These are phyloP conservation scores for Ptilodon capucinus DNA, from an alignment of 2,888 invertebrate genomes.

Conservation along the genomic window DNA sequence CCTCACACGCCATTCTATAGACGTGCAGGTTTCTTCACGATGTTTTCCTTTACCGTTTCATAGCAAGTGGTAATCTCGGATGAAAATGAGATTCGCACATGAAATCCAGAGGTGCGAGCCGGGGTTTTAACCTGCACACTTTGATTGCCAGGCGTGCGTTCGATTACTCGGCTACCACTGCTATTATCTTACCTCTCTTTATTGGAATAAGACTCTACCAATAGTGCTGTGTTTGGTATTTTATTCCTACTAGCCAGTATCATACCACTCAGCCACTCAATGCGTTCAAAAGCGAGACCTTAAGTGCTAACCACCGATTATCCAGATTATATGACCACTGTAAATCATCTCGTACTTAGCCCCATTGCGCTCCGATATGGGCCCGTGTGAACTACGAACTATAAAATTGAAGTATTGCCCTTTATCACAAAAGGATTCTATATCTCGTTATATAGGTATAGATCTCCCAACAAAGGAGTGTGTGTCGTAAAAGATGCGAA, in stretches of 20 bases:
- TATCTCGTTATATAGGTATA: conserved; percentile 63
- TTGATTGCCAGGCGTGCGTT: too few species aligned
- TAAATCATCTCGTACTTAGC: conserved; percentile 76
- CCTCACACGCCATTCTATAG: too few species aligned
- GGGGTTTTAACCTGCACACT: too few species aligned
- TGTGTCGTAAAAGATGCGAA: conserved; percentile 75
- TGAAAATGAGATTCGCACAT: too few species aligned
- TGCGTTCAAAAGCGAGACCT: conserved; percentile 47
- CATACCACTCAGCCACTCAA: conserved; percentile 24
- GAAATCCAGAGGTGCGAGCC: too few species aligned
- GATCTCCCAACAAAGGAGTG: conserved; percentile 55
- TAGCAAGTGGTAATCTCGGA: too few species aligned
- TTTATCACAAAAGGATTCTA: conserved; percentile 64
- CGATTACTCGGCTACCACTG: too few species aligned
- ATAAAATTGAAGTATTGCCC: conserved; percentile 77
- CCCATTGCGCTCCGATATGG: conserved; percentile 49
- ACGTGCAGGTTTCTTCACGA: too few species aligned
- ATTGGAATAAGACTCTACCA: too few species aligned
- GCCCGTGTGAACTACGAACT: conserved; percentile 74
- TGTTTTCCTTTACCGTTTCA: too few species aligned
- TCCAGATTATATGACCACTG: conserved; percentile 69
- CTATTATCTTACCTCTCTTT: too few species aligned
- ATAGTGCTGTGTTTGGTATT: neutral
- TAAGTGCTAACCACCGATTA: conserved; percentile 71
- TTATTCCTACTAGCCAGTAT: neutral